Evolutionary conservation across 2,888 invertebrate genomes (phyloP), one percentile per base, ranked within the genome.

Genomic region (Molanna angustata): DNA sequence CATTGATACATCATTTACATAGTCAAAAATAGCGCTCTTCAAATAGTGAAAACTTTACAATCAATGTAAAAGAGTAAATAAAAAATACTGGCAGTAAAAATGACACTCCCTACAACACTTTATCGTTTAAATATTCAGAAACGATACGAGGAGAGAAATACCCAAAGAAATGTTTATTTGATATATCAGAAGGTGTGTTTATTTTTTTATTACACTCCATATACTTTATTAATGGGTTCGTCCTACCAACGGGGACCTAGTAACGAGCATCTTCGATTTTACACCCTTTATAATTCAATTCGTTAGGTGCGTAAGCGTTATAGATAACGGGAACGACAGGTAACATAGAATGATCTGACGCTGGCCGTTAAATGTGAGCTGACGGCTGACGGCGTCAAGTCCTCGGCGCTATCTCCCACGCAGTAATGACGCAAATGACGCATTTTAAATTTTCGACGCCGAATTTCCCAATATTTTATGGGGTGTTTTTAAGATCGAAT

Each of bases 251-350:
- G 13, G 13, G 4, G 18, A n/a, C 31, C 54, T 52, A 52, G n/a
- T n/a, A n/a, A 55, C 44, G 55, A 55, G 44, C 47, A 33, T 50
- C 35, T 22, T 37, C 48, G 43, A 48, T 55, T 55, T 55, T 51
- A 55, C 52, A 51, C 43, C 52, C 31, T 46, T 43, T 49, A 31
- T 55, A 52, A 55, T 51, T 55, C 55, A 55, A 55, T 55, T 55
- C 52, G 55, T 55, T 55, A 55, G 51, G 52, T 50, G 54, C 50
- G 54, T 50, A 39, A 22, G 31, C 50, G 50, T 43, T 50, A 50
- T 54, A 49, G 46, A 43, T 50, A 50, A 40, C 49, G 50, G 31
- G 46, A 50, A 40, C 49, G 50, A 20, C 54, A 50, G 50, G 50
- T 50, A 54, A 39, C 49, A 50, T 49, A 50, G 42, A 50, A 39